Conservation (phyloP, 2,797 vertebrate species). For the Chromobotia macracanthus region DNA sequence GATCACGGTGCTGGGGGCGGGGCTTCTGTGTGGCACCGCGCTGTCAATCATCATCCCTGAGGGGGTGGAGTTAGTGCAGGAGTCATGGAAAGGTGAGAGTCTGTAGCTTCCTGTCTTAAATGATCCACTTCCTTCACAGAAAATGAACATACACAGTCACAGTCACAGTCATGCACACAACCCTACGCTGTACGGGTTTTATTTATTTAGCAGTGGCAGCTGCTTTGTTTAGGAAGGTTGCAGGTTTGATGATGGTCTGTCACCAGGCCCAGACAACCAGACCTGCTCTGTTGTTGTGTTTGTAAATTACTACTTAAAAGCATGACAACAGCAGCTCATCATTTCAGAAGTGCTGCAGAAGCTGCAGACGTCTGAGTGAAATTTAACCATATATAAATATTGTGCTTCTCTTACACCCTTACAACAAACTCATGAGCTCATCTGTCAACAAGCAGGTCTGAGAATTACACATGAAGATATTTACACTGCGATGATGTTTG, state of each 20-base stretch:
- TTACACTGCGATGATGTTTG: not conserved
- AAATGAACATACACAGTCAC: not conserved
- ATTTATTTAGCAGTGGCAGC: not conserved
- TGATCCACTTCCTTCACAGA: not conserved
- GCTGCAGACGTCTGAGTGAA: no score
- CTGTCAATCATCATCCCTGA: conserved; percentile 78
- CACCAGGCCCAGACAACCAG: no score
- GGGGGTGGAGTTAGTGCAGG: conserved; percentile 74
- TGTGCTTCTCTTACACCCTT: not conserved
- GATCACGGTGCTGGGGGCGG: conserved; percentile 77
- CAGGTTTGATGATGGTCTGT: no score
- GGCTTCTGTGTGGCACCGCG: conserved; percentile 73
- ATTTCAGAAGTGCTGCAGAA: no score
- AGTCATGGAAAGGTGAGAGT: conserved; percentile 62
- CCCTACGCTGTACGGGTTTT: no score
- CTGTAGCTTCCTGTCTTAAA: not conserved
- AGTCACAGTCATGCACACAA: no score
- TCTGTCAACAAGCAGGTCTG: not conserved
- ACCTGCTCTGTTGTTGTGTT: no score
- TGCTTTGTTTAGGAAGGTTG: no score
- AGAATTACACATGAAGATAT: not conserved
- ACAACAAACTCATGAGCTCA: not conserved
- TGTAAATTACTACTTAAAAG: no score
- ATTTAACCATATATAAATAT: not conserved
- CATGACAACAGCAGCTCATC: no score